Evolutionary conservation across 2,797 vertebrate species (phyloP).

Genomic region (Borostomias antarcticus): DNA sequence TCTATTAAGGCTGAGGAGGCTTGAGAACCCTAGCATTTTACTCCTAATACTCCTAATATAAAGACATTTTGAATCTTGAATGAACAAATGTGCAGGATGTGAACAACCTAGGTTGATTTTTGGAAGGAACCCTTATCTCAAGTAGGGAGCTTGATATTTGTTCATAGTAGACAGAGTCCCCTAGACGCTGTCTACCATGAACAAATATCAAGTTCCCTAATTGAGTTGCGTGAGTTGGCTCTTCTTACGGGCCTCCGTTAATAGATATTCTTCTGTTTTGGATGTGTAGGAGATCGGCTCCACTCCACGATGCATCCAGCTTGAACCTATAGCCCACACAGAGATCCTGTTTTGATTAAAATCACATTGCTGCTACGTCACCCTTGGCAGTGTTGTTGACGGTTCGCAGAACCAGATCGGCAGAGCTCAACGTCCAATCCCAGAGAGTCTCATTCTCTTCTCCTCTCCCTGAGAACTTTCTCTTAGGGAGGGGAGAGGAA

Average conservation of each 20-base stretch:
- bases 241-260: too few relatives aligned
- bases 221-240: too few relatives aligned
- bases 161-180: too few relatives aligned
- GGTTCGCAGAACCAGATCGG: slow-evolving; percentile 47
- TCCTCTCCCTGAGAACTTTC: slow-evolving; percentile 50
- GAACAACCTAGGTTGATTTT: not conserved
- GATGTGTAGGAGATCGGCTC: slow-evolving; percentile 21
- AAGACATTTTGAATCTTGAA: too few relatives aligned
- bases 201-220: slow-evolving; percentile 9
- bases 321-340: slow-evolving; percentile 53
- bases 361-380: slow-evolving; percentile 77
- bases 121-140: not conserved
- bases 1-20: too few relatives aligned
- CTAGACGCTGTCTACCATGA: too few relatives aligned
- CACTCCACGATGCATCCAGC: slow-evolving; percentile 46
- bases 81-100: not conserved
- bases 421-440: slow-evolving; percentile 41
- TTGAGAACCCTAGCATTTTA: too few relatives aligned
- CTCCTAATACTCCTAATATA: too few relatives aligned
- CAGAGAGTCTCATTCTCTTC: slow-evolving; percentile 32
- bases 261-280: not conserved
- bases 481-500: slow-evolving; percentile 40
- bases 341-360: slow-evolving; percentile 80
- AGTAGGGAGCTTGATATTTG: slow-evolving; percentile 11
- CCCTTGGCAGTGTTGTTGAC: slow-evolving; percentile 66